Conservation (phyloP, 2,797 vertebrate species). For the Bradypodion pumilum region DNA sequence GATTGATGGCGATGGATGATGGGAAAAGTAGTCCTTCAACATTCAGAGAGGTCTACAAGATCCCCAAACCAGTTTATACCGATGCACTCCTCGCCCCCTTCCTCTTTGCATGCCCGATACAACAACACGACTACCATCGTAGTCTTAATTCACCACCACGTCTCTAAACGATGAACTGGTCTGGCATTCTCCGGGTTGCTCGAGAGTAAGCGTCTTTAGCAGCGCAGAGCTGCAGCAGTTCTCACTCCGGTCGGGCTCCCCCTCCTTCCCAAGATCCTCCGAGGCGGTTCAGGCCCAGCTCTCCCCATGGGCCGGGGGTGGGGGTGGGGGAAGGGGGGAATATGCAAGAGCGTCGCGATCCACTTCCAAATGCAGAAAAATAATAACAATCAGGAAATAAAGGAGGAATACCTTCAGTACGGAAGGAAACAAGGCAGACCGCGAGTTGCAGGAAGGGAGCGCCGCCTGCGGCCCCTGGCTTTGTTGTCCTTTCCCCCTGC, state of each 20-base stretch:
- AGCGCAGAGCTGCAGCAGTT: not conserved
- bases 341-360: not conserved
- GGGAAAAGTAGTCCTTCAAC: not conserved
- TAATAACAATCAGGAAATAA: not conserved
- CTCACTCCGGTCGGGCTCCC: not conserved
- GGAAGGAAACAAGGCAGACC: too few species aligned
- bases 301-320: not conserved
- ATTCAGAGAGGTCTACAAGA: not conserved
- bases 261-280: not conserved
- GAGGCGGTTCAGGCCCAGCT: not conserved
- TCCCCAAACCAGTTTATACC: not conserved
- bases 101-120: not conserved
- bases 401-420: not conserved
- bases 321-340: too few species aligned
- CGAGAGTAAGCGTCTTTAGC: not conserved
- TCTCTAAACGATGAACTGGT: too few species aligned
- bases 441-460: too few species aligned
- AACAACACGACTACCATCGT: not conserved
- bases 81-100: not conserved
- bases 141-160: not conserved
- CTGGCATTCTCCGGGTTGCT: not conserved
- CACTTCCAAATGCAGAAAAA: not conserved
- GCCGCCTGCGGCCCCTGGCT: not conserved
- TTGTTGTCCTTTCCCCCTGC: constrained; percentile 8
- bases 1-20: not conserved